Percentiles rank a stretch among this genome's conserved stretches.
phyloP scores from a whole-genome alignment of 2,888 invertebrate species.

The Hecatera dysodea region DNA sequence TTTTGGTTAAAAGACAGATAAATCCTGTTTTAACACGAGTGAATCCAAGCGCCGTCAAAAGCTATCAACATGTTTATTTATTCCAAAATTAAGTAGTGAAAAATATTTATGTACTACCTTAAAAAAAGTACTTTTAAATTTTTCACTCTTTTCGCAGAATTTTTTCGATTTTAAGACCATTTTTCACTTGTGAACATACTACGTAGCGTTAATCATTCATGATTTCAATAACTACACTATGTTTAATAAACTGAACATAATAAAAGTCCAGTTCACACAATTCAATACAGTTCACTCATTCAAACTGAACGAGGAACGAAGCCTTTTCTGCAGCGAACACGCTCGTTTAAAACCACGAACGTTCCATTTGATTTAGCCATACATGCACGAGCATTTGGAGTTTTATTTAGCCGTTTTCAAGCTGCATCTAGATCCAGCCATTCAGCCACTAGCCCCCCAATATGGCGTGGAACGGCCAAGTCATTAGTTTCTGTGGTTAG shows the following conservation, averaged over 20 bases:
- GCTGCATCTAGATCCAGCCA: slow-evolving; percentile 30
- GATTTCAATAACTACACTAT: neutral
- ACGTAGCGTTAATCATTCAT: neutral
- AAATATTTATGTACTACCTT: no score
- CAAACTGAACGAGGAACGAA: neutral
- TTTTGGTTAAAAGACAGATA: no score
- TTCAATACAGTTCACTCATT: slow-evolving; percentile 23
- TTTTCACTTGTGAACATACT: neutral
- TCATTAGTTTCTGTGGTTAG: slow-evolving; percentile 60
- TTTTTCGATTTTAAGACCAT: neutral
- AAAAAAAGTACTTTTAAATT: no score
- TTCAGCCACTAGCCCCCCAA: slow-evolving; percentile 12
- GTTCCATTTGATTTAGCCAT: slow-evolving; percentile 40
- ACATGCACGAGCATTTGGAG: slow-evolving; percentile 23
- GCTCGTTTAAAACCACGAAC: slow-evolving; percentile 32
- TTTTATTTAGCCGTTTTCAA: slow-evolving; percentile 48
- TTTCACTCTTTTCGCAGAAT: no score
- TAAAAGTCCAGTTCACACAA: neutral
- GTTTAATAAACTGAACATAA: neutral
- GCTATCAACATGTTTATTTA: no score
- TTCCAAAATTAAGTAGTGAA: no score
- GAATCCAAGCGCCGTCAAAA: no score
- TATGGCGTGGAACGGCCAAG: slow-evolving; percentile 37
- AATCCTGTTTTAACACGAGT: no score
- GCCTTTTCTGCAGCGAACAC: neutral